Evolutionary conservation across 2,113 vertebrate genomes (phyloP), one percentile per base, ranked within the genome.

Genomic region (Toxotes jaculatrix): DNA sequence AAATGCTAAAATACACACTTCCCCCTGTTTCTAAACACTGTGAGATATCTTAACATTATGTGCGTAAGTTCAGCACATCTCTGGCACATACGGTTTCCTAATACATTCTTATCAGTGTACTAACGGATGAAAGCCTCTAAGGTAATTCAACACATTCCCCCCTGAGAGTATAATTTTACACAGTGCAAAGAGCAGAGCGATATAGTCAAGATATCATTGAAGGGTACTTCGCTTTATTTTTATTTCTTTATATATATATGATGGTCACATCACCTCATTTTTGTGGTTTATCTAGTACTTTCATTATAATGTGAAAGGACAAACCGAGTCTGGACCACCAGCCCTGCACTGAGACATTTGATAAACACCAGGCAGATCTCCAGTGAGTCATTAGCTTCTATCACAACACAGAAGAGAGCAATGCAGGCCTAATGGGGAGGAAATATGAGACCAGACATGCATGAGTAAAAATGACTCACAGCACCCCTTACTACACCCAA

Each of bases 351-450:
- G 76, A 90, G 80, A 91, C 86, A 80, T 84, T 81, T 91, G 87
- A 92, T 89, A 84, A 94, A 93, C 89, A 88, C 71, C 82, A 90
- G 88, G 87, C 90, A 74, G 86, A 91, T 87, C 89, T 92, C 86
- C 91, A 91, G 80, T 84, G 82, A 90, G 89, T 92, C 91, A 91
- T 92, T 92, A 91, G 75, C 80, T 82, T 72, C 90, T 83, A 91
- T 91, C 92, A 88, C 90, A 92, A 90, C 89, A 94, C 82, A 85
- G 84, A 88, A 67, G 79, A 86, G 66, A 87, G 85, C 80, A 21
- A 87, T 72, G 81, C 83, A 82, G 84, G 57, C 82, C 72, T 91
- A 91, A 91, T 92, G 90, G 90, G 84, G 88, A 89, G 80, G 89
- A 91, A 93, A 92, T 79, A 84, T 88, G 91, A 94, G 82, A 90